Evolutionary conservation across 2,113 vertebrate genomes (phyloP).

Genomic region (Xerus inauris): DNA sequence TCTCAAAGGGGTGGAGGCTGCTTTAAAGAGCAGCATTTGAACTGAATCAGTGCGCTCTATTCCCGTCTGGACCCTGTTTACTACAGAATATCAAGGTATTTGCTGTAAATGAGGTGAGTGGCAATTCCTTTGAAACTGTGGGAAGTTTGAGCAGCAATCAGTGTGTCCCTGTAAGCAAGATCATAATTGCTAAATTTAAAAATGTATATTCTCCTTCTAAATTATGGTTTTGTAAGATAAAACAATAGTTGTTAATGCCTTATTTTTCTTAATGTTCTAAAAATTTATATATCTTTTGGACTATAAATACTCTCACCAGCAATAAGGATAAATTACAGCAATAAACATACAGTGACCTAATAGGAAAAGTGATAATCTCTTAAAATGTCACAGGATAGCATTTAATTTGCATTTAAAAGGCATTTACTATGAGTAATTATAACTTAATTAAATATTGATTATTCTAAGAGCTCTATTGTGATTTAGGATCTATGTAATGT

Average conservation of each 20-base stretch:
- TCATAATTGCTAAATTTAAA: neutral
- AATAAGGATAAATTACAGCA: conserved; percentile 73
- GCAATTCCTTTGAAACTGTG: neutral
- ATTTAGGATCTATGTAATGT: conserved; percentile 79
- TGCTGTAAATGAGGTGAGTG: neutral
- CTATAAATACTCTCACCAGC: conserved; percentile 18
- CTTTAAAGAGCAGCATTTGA: neutral
- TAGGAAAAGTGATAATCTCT: conserved; percentile 76
- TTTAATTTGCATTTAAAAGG: conserved; percentile 83
- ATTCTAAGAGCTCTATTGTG: conserved; percentile 74
- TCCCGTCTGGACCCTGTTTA: neutral
- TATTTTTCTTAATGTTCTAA: conserved; percentile 63
- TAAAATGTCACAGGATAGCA: conserved; percentile 75
- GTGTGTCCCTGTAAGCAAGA: neutral
- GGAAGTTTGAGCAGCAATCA: neutral
- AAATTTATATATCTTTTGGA: conserved; percentile 67
- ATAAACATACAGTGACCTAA: conserved; percentile 78
- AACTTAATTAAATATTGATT: conserved; percentile 87
- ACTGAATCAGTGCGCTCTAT: neutral
- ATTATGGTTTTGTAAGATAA: conserved; percentile 51
- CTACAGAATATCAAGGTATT: neutral
- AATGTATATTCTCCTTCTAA: conserved; percentile 26
- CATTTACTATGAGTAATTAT: conserved; percentile 81
- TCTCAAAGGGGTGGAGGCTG: neutral
- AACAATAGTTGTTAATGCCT: conserved; percentile 39